Evolutionary conservation across 2,113 vertebrate species (phyloP).

Genomic region (Poeciliopsis prolifica): DNA sequence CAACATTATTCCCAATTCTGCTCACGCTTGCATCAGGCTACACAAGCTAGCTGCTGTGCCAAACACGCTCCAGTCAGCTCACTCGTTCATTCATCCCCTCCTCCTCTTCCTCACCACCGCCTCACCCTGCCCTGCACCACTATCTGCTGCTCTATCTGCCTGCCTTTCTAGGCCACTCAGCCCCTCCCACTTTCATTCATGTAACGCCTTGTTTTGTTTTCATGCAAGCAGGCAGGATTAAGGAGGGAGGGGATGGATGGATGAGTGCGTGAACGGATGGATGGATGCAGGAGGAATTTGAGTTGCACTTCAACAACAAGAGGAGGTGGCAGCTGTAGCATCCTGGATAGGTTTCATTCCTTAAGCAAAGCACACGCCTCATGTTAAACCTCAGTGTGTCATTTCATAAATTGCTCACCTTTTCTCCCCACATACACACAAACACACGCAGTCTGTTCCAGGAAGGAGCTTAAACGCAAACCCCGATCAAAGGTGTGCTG

Average conservation of each 20-base stretch:
- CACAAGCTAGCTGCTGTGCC: conserved; percentile 47
- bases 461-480: conserved; percentile 60
- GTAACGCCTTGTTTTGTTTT: conserved; percentile 76
- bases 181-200: conserved; percentile 79
- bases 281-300: conserved; percentile 56
- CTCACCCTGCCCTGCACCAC: conserved; percentile 65
- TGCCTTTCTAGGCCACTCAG: conserved; percentile 73
- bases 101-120: conserved; percentile 51
- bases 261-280: conserved; percentile 13
- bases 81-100: conserved; percentile 61
- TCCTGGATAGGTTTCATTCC: conserved; percentile 58
- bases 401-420: conserved; percentile 37
- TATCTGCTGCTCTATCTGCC: conserved; percentile 66
- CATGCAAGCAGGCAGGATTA: conserved; percentile 33
- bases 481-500: conserved; percentile 72
- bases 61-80: conserved; percentile 63
- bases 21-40: conserved; percentile 38
- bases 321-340: conserved; percentile 34
- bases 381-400: conserved; percentile 39
- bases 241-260: conserved; percentile 23
- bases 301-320: conserved; percentile 55
- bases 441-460: conserved; percentile 28
- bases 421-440: conserved; percentile 2
- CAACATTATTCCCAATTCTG: conserved; percentile 48
- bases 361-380: conserved; percentile 50